A percentile compares a stretch with the other conserved stretches of the same genome.
These are phyloP conservation scores for Polypterus senegalus DNA, from an alignment of 2,113 vertebrate species.

Conservation along the genomic window DNA sequence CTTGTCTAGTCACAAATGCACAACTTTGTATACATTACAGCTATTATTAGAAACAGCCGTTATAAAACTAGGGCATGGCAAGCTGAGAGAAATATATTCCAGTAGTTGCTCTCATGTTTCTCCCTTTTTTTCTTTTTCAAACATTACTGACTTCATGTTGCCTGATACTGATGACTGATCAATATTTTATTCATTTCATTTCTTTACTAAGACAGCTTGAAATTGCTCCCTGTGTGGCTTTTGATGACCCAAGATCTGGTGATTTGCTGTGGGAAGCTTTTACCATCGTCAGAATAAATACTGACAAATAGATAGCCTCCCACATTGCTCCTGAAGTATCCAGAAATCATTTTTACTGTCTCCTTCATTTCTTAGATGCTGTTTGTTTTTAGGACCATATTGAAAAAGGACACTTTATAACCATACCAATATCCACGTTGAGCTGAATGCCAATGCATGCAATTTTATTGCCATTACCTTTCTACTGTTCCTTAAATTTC, in stretches of 20 bases:
- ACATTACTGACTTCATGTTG: background rate
- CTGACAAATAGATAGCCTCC: background rate
- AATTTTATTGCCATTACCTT: background rate
- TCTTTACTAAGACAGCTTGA: background rate
- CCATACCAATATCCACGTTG: slow-evolving; percentile 1
- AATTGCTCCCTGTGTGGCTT: background rate
- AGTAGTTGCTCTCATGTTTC: background rate
- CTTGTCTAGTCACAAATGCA: too few relatives aligned
- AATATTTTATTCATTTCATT: background rate
- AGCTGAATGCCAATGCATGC: background rate
- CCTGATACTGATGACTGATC: background rate
- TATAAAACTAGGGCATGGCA: background rate
- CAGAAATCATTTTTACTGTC: background rate
- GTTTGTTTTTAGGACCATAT: background rate
- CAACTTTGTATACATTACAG: too few relatives aligned
- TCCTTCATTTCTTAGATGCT: background rate
- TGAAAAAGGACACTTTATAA: background rate
- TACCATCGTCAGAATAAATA: background rate
- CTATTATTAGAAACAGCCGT: too few relatives aligned
- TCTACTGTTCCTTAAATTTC: background rate
- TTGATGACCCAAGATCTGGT: background rate
- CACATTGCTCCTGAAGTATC: background rate
- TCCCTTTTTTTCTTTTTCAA: background rate
- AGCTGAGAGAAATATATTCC: background rate
- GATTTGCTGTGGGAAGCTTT: background rate